These are phyloP conservation scores for Boleophthalmus pectinirostris DNA, from an alignment of 2,113 vertebrate genomes.

Conservation along the genomic window DNA sequence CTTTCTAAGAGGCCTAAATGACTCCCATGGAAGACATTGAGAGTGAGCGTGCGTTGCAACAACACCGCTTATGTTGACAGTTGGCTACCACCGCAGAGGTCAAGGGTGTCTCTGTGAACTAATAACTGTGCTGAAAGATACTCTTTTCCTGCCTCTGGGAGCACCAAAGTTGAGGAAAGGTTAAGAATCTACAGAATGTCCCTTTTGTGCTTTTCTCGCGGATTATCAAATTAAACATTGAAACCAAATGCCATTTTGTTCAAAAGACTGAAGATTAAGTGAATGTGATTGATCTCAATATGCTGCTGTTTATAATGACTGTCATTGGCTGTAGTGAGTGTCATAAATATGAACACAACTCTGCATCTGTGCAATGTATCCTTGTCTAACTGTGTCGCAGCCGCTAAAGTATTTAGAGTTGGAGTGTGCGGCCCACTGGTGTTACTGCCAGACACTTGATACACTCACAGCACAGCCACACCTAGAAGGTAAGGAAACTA, in stretches of 20 bases:
- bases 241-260: conserved; percentile 62
- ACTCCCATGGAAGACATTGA: conserved; percentile 51
- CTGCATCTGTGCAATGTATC: conserved; percentile 26
- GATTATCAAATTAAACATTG: conserved; percentile 78
- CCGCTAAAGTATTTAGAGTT: conserved; percentile 47
- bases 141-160: conserved; percentile 73
- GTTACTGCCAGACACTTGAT: conserved; percentile 69
- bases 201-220: conserved; percentile 71
- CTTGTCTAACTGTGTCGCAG: conserved; percentile 55
- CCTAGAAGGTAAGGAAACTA: conserved; percentile 71
- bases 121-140: conserved; percentile 79
- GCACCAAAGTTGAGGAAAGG: conserved; percentile 76
- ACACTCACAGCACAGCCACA: conserved; percentile 68
- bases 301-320: conserved; percentile 49
- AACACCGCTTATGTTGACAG: conserved; percentile 72
- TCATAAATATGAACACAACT: conserved; percentile 30
- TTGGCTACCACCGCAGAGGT: conserved; percentile 72
- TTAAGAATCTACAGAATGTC: conserved; percentile 79
- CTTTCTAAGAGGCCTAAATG: conserved; percentile 21
- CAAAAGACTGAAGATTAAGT: conserved; percentile 63
- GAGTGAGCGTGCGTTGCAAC: conserved; percentile 66
- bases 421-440: conserved; percentile 51
- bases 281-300: conserved; percentile 63
- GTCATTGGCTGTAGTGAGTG: conserved; percentile 30
- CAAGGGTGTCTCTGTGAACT: conserved; percentile 75